Percentiles rank a stretch among this genome's conserved stretches.
Conservation (phyloP, 2,888 invertebrate species). For the Nycteola revayana region DNA sequence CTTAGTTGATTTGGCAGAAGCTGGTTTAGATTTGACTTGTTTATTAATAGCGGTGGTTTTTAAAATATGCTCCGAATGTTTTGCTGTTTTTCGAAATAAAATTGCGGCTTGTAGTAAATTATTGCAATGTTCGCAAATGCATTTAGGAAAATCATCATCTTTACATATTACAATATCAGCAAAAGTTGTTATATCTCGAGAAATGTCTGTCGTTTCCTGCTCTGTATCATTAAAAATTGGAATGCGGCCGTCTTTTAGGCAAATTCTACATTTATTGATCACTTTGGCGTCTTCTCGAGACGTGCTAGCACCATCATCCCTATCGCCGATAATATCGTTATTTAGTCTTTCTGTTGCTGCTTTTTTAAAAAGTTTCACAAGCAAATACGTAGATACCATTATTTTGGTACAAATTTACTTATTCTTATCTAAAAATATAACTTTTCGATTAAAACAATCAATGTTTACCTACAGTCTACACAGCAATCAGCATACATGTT, state of each 20-base stretch:
- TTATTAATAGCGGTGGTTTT: constrained; percentile 32
- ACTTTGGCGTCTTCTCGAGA: neutral
- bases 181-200: constrained; percentile 9
- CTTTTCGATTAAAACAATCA: too few species aligned
- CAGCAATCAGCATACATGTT: too few species aligned
- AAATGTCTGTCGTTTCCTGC: constrained; percentile 2
- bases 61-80: constrained; percentile 44
- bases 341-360: constrained; percentile 8
- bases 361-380: constrained; percentile 16
- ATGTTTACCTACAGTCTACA: too few species aligned
- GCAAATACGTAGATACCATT: constrained; percentile 17
- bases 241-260: constrained; percentile 30
- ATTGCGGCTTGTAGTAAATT: constrained; percentile 54
- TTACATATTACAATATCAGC: constrained; percentile 43
- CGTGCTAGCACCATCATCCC: neutral
- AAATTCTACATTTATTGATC: constrained; percentile 15
- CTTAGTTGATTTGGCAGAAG: constrained; percentile 19
- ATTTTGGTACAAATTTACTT: too few species aligned
- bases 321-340: neutral
- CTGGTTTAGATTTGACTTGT: constrained; percentile 28
- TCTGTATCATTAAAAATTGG: constrained; percentile 26
- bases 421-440: too few species aligned
- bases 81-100: constrained; percentile 53
- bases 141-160: constrained; percentile 49
- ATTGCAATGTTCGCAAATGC: constrained; percentile 51